Conservation (phyloP, 2,888 invertebrate species). For the Zygogramma bicolorata region DNA sequence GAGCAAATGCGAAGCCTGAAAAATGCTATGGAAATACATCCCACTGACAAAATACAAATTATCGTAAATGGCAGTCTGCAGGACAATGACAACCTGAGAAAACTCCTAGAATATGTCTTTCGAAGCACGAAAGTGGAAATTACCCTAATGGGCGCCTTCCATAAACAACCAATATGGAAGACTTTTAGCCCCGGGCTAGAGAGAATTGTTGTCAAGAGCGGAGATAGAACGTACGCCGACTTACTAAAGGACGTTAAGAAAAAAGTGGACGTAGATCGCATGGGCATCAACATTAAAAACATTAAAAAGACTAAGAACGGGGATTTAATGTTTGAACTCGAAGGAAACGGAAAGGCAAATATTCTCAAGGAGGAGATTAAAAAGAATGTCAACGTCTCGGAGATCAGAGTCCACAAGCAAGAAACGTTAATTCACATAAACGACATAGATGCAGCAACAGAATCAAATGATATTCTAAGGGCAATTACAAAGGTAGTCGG, state of each 20-base stretch:
- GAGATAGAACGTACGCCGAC: background rate
- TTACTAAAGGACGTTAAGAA: conserved; percentile 2
- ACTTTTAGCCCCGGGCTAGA: background rate
- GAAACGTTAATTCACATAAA: background rate
- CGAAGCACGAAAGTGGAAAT: too few relatives aligned
- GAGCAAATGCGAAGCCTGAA: background rate
- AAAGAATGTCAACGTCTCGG: background rate
- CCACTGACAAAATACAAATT: too few relatives aligned
- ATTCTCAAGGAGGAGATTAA: background rate
- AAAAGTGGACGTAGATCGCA: background rate
- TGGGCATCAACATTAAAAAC: conserved; percentile 8
- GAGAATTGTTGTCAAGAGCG: conserved; percentile 5
- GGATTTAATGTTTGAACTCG: background rate
- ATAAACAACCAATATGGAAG: too few relatives aligned
- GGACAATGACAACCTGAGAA: too few relatives aligned
- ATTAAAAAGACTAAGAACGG: background rate
- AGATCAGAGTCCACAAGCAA: background rate
- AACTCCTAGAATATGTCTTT: too few relatives aligned
- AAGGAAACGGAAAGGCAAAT: conserved; percentile 5
- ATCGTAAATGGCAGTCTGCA: too few relatives aligned
- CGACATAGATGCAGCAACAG: too few relatives aligned
- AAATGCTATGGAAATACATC: background rate
- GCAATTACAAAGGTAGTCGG: too few relatives aligned
- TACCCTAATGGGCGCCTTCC: too few relatives aligned
- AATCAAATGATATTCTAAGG: too few relatives aligned